Percentiles rank a stretch among this genome's conserved stretches.
Conservation (phyloP, 2,888 invertebrate species). For the Conops quadrifasciatus region DNA sequence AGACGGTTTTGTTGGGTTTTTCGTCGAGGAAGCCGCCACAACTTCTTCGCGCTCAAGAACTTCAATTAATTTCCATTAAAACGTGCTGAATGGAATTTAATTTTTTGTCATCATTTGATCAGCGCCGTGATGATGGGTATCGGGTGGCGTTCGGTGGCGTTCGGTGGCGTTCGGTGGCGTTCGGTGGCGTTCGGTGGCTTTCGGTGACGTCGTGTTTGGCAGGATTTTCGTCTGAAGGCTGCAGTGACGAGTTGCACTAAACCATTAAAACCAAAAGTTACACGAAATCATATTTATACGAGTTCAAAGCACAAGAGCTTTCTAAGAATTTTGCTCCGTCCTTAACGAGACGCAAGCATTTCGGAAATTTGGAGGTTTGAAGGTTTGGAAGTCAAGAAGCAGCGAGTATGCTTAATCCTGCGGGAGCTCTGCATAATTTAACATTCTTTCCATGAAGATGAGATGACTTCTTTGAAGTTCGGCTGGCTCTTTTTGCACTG, state of each 20-base stretch:
- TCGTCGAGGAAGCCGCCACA: conserved; percentile 1
- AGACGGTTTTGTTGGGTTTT: background rate
- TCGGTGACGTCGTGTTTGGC: background rate
- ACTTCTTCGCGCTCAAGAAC: conserved; percentile 42
- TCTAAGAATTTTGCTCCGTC: conserved; percentile 28
- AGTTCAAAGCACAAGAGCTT: conserved; percentile 19
- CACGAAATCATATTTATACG: conserved; percentile 25
- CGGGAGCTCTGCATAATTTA: conserved; percentile 25
- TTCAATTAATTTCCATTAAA: conserved; percentile 58
- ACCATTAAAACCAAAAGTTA: too few relatives aligned
- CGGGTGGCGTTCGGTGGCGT: background rate
- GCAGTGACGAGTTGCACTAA: too few relatives aligned
- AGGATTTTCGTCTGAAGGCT: too few relatives aligned
- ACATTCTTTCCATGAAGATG: background rate
- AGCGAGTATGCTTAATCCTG: conserved; percentile 3
- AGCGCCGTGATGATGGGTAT: background rate
- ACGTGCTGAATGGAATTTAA: conserved; percentile 56
- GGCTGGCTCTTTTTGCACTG: too few relatives aligned
- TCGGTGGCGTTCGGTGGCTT: background rate
- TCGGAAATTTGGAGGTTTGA: background rate
- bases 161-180: background rate
- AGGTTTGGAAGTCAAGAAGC: background rate
- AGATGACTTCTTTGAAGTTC: conserved; percentile 12
- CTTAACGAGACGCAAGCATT: background rate
- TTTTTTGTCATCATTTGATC: conserved; percentile 47